Evolutionary conservation across 2,888 invertebrate species (phyloP), one percentile per base, ranked within the genome.

Genomic region (Prosapia bicincta): DNA sequence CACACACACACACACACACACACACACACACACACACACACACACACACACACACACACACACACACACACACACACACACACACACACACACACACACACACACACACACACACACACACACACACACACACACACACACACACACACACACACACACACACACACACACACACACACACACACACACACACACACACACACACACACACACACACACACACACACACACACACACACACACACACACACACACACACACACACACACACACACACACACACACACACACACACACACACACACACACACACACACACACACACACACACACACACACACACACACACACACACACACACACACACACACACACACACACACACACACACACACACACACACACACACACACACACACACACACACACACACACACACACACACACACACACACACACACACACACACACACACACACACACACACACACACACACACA

Each of bases 1-100:
- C 65, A 65, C 65, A 65, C 65, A 65, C 65, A 65, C 65, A 65
- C 65, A 65, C 65, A 65, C 38, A 65, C 13, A 65, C 65, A 13
- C 65, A 13, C 65, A 13, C 65, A 13, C 65, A 13, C 65, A 65
- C 65, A 65, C 13, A 65, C 65, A 65, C 65, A 13, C 65, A 65
- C 65, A 65, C 65, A 65, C 13, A 13, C 65, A 65, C 65, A n/a
- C n/a, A n/a, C n/a, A n/a, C 65, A 65, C 65, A 13, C 65, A 65
- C 65, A 7, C 65, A 65, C 5, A 7, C 65, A 65, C 65, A 65
- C 5, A 65, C 65, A 65, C 5, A 13, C 65, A 65, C 65, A 65
- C 65, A 65, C 65, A 13, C 65, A 13, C 65, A 13, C 65, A 65
- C 65, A 23, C 65, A 7, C 5, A 65, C 65, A 23, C 65, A 65